These are phyloP conservation scores for Crotalus tigris DNA, from an alignment of 2,113 vertebrate species.

Conservation along the genomic window DNA sequence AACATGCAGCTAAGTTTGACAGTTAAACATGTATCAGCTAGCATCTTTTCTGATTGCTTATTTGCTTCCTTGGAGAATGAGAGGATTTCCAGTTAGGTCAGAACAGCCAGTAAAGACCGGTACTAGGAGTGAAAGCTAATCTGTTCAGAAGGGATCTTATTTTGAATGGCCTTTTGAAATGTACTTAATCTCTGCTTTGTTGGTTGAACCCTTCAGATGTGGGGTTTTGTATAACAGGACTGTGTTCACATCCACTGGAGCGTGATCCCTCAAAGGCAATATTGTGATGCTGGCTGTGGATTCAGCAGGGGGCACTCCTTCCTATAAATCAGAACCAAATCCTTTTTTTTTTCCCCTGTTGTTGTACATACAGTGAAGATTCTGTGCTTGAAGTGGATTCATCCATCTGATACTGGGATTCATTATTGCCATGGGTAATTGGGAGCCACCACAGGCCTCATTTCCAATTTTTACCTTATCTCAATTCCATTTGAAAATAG, in stretches of 20 bases:
- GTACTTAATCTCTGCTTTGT: background rate
- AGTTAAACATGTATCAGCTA: background rate
- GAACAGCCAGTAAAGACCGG: background rate
- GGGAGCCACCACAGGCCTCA: background rate
- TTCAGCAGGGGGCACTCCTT: slow-evolving; percentile 54
- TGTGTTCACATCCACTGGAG: background rate
- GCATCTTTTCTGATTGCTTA: background rate
- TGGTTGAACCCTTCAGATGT: background rate
- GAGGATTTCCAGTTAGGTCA: background rate
- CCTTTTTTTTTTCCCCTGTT: fast-evolving
- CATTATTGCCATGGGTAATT: background rate
- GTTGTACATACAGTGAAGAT: background rate
- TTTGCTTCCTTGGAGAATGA: background rate
- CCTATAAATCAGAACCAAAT: slow-evolving; percentile 26
- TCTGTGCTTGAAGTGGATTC: background rate
- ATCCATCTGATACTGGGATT: background rate
- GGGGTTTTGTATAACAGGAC: background rate
- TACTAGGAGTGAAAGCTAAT: slow-evolving; percentile 33
- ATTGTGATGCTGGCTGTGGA: background rate
- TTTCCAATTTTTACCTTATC: background rate
- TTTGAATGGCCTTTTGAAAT: slow-evolving; percentile 13
- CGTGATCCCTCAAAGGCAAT: slow-evolving; percentile 8
- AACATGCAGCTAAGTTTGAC: background rate
- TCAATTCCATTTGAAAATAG: background rate
- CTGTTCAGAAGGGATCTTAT: slow-evolving; percentile 45